These are phyloP conservation scores for Oscheius sp. DNA, from an alignment of 2,888 invertebrate genomes.

Conservation along the genomic window DNA sequence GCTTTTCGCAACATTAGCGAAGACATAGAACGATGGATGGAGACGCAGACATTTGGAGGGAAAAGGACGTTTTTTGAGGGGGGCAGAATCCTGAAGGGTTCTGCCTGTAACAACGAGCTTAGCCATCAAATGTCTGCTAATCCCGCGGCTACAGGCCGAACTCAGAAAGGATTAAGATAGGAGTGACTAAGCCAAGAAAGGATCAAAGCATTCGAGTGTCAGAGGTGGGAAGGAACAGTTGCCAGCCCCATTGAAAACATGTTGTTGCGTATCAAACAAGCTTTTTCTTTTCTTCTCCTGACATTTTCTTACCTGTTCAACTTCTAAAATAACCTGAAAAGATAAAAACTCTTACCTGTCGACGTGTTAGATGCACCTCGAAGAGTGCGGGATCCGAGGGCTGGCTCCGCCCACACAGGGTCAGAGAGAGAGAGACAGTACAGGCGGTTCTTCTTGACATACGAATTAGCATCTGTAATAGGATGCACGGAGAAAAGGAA, in stretches of 20 bases:
- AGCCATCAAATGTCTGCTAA: constrained; percentile 27
- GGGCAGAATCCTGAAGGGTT: constrained; percentile 1
- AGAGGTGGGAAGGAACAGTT: neutral
- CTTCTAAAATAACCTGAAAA: too few species aligned
- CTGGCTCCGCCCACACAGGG: neutral
- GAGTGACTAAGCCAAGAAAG: neutral
- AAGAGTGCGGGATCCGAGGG: too few species aligned
- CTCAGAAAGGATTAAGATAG: neutral
- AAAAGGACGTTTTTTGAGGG: neutral
- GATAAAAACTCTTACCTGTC: too few species aligned
- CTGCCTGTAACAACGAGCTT: constrained; percentile 36
- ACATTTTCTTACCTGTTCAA: too few species aligned
- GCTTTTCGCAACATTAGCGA: constrained; percentile 33
- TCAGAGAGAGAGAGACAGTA: neutral
- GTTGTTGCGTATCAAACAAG: too few species aligned
- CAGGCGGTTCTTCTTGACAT: neutral
- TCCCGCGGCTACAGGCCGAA: constrained; percentile 32
- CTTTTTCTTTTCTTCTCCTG: too few species aligned
- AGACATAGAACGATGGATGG: constrained; percentile 1
- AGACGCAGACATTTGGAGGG: constrained; percentile 11
- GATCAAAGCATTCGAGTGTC: neutral
- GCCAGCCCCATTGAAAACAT: neutral
- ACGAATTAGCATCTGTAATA: neutral
- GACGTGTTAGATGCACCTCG: too few species aligned
- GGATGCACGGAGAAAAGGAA: neutral